Conservation (phyloP, 2,113 vertebrate species). For the Menura novaehollandiae region DNA sequence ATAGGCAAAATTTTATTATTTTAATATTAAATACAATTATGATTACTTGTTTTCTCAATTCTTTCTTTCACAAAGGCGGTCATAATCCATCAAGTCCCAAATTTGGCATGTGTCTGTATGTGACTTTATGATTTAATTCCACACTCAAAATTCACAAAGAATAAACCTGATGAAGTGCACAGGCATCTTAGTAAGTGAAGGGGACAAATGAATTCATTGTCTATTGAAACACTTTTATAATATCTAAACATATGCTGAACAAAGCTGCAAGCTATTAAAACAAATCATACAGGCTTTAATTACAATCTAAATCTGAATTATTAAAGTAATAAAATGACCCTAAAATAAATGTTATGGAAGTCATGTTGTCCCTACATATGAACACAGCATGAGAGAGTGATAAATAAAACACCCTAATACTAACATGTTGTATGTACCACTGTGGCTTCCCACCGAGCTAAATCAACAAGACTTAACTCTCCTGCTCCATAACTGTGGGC, state of each 20-base stretch:
- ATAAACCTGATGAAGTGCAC: conserved; percentile 42
- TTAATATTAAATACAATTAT: not conserved
- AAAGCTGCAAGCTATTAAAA: conserved; percentile 46
- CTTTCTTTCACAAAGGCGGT: not conserved
- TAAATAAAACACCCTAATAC: conserved; percentile 22
- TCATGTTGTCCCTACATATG: conserved; percentile 44
- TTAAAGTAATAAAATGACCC: conserved; percentile 59
- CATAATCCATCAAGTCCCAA: not conserved
- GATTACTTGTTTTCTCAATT: not conserved
- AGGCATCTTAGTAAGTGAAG: conserved; percentile 35
- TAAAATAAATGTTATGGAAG: conserved; percentile 57
- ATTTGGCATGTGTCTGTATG: not conserved
- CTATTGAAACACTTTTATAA: conserved; percentile 44
- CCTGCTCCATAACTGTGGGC: not conserved
- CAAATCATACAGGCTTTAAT: conserved; percentile 54
- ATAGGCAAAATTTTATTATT: not conserved
- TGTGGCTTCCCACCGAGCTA: conserved; percentile 19
- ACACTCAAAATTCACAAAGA: conserved; percentile 7
- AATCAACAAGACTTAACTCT: not conserved
- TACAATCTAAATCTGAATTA: conserved; percentile 46
- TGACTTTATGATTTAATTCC: conserved; percentile 3
- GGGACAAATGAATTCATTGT: conserved; percentile 50
- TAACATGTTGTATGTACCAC: not conserved
- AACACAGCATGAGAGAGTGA: conserved; percentile 13
- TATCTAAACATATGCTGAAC: conserved; percentile 21